Evolutionary conservation across 2,888 invertebrate species (phyloP), one percentile per base, ranked within the genome.

Genomic region (Meloe dianella): DNA sequence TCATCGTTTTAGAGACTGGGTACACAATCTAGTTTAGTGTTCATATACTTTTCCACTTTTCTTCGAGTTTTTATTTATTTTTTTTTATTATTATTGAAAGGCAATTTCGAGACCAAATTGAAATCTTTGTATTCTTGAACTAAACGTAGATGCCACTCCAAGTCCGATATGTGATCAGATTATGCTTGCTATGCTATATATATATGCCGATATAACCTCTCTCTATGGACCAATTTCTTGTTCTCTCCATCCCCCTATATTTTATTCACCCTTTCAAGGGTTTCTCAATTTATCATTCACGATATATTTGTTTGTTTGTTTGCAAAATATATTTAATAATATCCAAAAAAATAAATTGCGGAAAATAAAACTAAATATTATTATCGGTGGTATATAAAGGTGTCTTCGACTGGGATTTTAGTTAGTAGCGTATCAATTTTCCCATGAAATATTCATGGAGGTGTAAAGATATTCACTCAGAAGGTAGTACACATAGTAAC

Each of bases 31-130:
- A 79, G 80, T 81, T 82, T 80, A 80, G 81, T 81, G 81, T 82
- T 81, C 81, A 80, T 81, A 81, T 80, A 80, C 79, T 81, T 81
- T 81, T 80, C 80, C 80, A 75, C 79, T 80, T 80, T 81, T 81
- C 78, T 76, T 79, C 35, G 4, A 7, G 12, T 12, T 32, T 32
- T 12, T 32, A 6, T 0, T 38, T n/a, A 5, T 17, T 79, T 71
- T 54, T 10, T 51, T 24, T 9, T 24, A 61, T 66, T 57, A 81
- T 81, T 80, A 81, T 81, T 80, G 82, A 81, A 82, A 83, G 82
- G 81, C 83, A 83, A 83, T 83, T 82, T 82, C 83, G 77, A 77
- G 79, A 75, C 82, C 80, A 83, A 83, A 83, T 83, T 82, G 83
- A 83, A 83, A 82, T 83, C 82, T 83, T 83, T 83, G 81, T 83